Evolutionary conservation across 2,888 invertebrate genomes (phyloP).

Genomic region (Phytoseiulus persimilis): DNA sequence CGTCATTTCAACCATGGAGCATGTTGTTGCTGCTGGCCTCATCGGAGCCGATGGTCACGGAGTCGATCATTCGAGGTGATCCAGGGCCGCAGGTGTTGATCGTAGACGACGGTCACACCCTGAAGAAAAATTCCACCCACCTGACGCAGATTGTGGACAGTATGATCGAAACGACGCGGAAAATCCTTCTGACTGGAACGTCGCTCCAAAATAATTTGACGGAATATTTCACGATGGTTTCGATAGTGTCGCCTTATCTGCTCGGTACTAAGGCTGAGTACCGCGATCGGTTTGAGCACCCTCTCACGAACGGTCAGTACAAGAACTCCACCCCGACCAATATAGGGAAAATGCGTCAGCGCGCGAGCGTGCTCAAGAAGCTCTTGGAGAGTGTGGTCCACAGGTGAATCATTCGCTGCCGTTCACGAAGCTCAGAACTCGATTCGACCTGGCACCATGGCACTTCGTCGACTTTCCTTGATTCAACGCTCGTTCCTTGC

Average conservation of each 20-base stretch:
- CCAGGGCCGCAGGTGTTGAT: conserved; percentile 82
- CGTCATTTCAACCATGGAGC: too few relatives aligned
- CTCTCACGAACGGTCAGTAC: conserved; percentile 88
- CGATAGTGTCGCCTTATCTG: conserved; percentile 90
- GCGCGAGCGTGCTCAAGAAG: conserved; percentile 89
- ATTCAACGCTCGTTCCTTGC: conserved; percentile 53
- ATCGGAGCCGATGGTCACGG: too few relatives aligned
- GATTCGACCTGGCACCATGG: too few relatives aligned
- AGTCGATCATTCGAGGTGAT: conserved; percentile 49
- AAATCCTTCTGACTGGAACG: conserved; percentile 90
- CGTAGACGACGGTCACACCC: conserved; percentile 91
- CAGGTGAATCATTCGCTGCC: conserved; percentile 49
- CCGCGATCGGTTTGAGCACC: conserved; percentile 84
- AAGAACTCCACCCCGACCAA: conserved; percentile 82
- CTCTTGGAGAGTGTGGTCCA: conserved; percentile 78
- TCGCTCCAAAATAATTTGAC: conserved; percentile 91
- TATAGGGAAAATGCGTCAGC: conserved; percentile 78
- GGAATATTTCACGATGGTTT: conserved; percentile 96
- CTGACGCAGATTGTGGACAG: conserved; percentile 76
- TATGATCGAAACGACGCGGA: conserved; percentile 63
- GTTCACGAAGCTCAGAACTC: too few relatives aligned
- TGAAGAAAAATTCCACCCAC: conserved; percentile 86
- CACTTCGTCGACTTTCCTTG: too few relatives aligned
- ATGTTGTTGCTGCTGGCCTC: too few relatives aligned
- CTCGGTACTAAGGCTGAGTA: conserved; percentile 88